Evolutionary conservation across 2,113 vertebrate genomes (phyloP).

Genomic region (Ovibos moschatus): DNA sequence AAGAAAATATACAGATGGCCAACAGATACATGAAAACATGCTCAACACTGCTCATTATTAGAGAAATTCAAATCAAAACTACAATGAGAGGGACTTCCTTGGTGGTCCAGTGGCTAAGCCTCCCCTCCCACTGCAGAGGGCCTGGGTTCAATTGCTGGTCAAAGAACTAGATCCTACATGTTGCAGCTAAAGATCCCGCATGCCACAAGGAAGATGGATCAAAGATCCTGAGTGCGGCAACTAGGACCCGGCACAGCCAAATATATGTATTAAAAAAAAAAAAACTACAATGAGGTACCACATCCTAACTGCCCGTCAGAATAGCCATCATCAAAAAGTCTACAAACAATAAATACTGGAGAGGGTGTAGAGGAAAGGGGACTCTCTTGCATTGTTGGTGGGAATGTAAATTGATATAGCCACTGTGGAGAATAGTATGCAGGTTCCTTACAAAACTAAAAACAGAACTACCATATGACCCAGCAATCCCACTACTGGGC

Average conservation of each 20-base stretch:
- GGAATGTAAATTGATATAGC: not conserved
- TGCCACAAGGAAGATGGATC: not conserved
- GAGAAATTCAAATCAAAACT: not conserved
- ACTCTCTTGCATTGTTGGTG: not conserved
- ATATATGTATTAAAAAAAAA: not conserved
- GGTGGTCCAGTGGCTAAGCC: not conserved
- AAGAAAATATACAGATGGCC: not conserved
- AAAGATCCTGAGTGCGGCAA: rapidly evolving
- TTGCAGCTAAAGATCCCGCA: not conserved
- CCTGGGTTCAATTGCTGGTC: not conserved
- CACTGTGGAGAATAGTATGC: not conserved
- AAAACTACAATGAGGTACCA: not conserved
- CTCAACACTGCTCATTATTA: not conserved
- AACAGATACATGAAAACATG: not conserved
- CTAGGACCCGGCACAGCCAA: not conserved
- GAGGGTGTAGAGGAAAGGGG: not conserved
- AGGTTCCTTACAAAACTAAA: not conserved
- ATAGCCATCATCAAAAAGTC: not conserved
- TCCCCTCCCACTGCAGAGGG: not conserved
- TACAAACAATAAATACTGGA: not conserved
- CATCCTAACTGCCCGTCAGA: not conserved
- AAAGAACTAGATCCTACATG: not conserved
- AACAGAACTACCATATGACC: not conserved
- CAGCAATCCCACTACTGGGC: not conserved
- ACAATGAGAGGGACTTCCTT: not conserved